Percentiles rank a stretch among this genome's conserved stretches.
Evolutionary conservation across 2,888 invertebrate genomes (phyloP).

Genomic region (Drosophila stalkeri): DNA sequence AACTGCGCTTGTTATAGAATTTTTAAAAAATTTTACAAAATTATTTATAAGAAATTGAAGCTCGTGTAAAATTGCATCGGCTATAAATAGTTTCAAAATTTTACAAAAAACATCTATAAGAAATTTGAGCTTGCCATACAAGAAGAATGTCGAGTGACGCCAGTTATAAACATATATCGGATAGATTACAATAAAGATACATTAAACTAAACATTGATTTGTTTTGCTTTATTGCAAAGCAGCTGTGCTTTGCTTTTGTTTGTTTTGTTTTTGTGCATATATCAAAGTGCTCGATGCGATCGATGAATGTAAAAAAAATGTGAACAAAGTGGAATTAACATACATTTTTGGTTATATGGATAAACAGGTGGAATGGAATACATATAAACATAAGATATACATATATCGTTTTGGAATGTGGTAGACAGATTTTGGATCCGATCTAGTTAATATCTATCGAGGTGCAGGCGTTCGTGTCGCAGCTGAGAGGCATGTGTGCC

Average conservation of each 20-base stretch:
- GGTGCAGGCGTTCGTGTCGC: constrained; percentile 78
- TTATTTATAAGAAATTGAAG: not conserved
- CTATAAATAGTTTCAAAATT: too few relatives aligned
- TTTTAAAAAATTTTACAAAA: not conserved
- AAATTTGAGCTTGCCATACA: not conserved
- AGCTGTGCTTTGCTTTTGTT: too few relatives aligned
- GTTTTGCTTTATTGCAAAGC: not conserved
- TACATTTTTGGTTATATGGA: not conserved
- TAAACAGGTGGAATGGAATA: constrained; percentile 6
- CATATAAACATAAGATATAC: not conserved
- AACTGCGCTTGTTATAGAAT: not conserved
- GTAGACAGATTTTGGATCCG: too few relatives aligned
- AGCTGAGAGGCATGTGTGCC: constrained; percentile 80
- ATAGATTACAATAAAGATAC: not conserved
- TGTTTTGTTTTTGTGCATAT: not conserved
- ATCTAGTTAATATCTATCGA: constrained; percentile 27
- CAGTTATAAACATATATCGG: too few relatives aligned
- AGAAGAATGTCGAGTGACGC: not conserved
- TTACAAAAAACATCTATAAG: too few relatives aligned
- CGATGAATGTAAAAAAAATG: not conserved
- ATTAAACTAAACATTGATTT: not conserved
- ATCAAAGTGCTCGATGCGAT: constrained; percentile 6
- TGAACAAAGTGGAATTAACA: not conserved
- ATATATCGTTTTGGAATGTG: not conserved
- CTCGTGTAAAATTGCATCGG: not conserved